Conservation (phyloP, 2,888 invertebrate species). For the Trissoscelio sp. region DNA sequence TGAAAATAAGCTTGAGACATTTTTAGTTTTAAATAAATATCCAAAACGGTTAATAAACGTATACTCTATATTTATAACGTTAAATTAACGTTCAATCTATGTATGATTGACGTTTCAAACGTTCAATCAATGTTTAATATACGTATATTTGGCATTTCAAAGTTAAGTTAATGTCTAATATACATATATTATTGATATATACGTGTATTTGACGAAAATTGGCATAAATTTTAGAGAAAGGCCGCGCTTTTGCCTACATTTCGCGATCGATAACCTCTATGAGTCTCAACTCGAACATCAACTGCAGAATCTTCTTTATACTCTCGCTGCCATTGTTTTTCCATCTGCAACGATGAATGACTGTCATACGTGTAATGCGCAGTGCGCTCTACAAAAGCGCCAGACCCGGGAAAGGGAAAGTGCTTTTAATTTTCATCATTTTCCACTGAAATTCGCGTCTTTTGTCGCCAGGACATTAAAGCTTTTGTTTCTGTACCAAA, state of each 20-base stretch:
- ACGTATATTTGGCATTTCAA: too few species aligned
- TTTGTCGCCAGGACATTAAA: constrained; percentile 20
- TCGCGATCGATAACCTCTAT: neutral
- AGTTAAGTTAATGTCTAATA: too few species aligned
- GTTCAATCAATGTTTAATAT: too few species aligned
- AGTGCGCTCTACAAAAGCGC: neutral
- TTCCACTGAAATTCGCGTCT: constrained; percentile 10
- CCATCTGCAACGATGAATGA: constrained; percentile 20
- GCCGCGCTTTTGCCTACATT: neutral
- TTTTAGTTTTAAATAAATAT: too few species aligned
- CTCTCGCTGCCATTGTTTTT: constrained; percentile 16
- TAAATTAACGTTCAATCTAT: too few species aligned
- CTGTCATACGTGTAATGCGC: constrained; percentile 25
- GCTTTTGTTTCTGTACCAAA: neutral
- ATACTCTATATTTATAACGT: too few species aligned
- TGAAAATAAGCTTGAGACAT: too few species aligned
- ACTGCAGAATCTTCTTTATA: constrained; percentile 9
- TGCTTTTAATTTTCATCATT: constrained; percentile 33
- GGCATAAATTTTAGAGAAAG: neutral
- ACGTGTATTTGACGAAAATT: too few species aligned
- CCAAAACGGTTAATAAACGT: too few species aligned
- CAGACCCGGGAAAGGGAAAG: neutral
- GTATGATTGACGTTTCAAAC: too few species aligned
- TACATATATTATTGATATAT: too few species aligned
- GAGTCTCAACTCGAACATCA: constrained; percentile 2